Evolutionary conservation across 2,113 vertebrate species (phyloP).

Genomic region (Rhombomys opimus): DNA sequence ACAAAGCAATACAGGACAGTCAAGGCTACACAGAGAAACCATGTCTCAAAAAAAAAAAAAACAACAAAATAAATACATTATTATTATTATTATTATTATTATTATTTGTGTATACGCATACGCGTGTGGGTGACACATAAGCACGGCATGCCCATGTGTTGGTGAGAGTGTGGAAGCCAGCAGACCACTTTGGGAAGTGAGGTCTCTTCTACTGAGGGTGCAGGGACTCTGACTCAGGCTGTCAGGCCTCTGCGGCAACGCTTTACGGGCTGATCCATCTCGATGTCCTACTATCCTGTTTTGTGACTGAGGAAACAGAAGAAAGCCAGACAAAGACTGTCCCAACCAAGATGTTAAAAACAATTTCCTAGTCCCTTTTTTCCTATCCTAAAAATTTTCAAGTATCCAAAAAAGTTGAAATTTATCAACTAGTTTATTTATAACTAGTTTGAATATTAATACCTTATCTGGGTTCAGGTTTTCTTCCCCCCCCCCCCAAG

Average conservation of each 20-base stretch:
- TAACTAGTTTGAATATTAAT: slow-evolving; percentile 23
- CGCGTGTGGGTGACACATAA: neutral
- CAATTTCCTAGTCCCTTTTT: neutral
- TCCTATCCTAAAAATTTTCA: neutral
- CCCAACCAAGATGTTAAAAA: neutral
- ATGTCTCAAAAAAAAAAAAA: too few relatives aligned
- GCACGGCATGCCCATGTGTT: neutral
- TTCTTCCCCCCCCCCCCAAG: neutral
- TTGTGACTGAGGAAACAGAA: slow-evolving; percentile 45
- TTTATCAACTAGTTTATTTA: neutral
- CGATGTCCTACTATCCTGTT: neutral
- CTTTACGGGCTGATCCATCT: neutral
- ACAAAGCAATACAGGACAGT: too few relatives aligned
- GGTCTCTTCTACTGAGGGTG: neutral
- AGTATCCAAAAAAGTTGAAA: slow-evolving; percentile 43
- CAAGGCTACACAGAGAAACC: too few relatives aligned
- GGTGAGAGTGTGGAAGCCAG: neutral
- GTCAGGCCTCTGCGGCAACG: neutral
- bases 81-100: neutral
- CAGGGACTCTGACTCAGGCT: neutral
- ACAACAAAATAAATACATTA: too few relatives aligned
- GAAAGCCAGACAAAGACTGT: slow-evolving; percentile 1
- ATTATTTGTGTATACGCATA: neutral
- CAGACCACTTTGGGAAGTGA: neutral
- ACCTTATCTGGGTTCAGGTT: neutral